phyloP scores from a whole-genome alignment of 1,140 invertebrate genomes.

The Pantala flavescens region DNA sequence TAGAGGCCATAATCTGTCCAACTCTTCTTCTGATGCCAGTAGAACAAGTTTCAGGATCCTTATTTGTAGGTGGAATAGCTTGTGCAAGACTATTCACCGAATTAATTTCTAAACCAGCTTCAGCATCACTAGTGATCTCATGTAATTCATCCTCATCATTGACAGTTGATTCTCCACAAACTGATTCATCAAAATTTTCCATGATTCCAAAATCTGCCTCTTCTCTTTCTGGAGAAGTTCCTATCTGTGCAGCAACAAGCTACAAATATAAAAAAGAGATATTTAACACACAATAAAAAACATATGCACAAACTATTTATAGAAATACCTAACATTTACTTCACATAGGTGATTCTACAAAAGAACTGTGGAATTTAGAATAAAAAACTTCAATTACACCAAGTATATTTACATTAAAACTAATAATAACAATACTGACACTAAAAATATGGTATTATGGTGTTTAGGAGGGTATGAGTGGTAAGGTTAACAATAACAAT shows the following conservation, averaged over 20 bases:
- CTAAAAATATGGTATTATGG: too few species aligned
- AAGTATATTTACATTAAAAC: too few species aligned
- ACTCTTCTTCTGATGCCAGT: neutral
- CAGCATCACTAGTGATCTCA: neutral
- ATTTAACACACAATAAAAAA: neutral
- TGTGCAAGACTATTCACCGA: too few species aligned
- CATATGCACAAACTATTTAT: neutral
- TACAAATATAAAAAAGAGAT: neutral
- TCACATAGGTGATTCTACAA: too few species aligned
- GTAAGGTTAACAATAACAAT: too few species aligned
- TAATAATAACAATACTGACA: too few species aligned
- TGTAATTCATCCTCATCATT: neutral
- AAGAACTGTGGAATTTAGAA: too few species aligned
- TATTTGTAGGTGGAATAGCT: too few species aligned
- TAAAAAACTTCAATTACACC: too few species aligned
- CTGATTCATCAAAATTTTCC: neutral
- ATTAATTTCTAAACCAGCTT: neutral
- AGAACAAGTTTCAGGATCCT: neutral
- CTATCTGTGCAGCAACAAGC: constrained; percentile 27
- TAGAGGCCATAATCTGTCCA: neutral
- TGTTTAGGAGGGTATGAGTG: too few species aligned
- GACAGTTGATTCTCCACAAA: neutral
- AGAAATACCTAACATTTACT: neutral
- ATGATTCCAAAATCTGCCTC: neutral
- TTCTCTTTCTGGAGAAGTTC: constrained; percentile 20